Percentiles rank a stretch among this genome's conserved stretches.
Evolutionary conservation across 2,797 vertebrate genomes (phyloP).

Genomic region (Cossypha dichroa): DNA sequence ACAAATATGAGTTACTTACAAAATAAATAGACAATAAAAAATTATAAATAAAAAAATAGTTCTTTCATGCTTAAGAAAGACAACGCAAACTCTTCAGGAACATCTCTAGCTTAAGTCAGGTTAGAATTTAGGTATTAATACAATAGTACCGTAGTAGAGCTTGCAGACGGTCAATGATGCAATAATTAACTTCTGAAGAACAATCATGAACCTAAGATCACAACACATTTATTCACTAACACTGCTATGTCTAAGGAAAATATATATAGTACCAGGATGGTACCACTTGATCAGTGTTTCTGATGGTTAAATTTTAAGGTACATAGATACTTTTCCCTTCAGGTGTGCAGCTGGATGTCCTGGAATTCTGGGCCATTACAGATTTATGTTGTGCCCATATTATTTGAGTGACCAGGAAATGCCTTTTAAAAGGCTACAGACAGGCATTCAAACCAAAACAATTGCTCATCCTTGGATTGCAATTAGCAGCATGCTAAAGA

Average conservation of each 20-base stretch:
- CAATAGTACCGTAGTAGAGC: neutral
- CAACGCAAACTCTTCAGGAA: neutral
- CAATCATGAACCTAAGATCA: neutral
- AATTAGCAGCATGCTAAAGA: neutral
- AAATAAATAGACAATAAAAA: neutral
- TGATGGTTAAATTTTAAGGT: neutral
- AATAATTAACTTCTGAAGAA: neutral
- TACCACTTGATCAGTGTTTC: neutral
- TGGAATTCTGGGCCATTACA: neutral
- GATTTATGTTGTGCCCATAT: neutral
- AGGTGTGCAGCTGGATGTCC: neutral
- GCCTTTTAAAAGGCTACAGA: neutral
- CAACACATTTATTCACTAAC: neutral
- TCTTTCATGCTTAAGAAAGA: neutral
- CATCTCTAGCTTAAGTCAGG: neutral
- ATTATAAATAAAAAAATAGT: neutral
- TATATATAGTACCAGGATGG: accelerated
- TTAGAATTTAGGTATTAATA: neutral
- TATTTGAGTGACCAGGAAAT: neutral
- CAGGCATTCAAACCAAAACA: neutral
- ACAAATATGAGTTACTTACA: neutral
- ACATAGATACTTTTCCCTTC: neutral
- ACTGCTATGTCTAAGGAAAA: neutral
- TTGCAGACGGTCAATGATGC: neutral
- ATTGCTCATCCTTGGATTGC: neutral